phyloP scores from a whole-genome alignment of 2,797 vertebrate species.

The Hybognathus amarus region DNA sequence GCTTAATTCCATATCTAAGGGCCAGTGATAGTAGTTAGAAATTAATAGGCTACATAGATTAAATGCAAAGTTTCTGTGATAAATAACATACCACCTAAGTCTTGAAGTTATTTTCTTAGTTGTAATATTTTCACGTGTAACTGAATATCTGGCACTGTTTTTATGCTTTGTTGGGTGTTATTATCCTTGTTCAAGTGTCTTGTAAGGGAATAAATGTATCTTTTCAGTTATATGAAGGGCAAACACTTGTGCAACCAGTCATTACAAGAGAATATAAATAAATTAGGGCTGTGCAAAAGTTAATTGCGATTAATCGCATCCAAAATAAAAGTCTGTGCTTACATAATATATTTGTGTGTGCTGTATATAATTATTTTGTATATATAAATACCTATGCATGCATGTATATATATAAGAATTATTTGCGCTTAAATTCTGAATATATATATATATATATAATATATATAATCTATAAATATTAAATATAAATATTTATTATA shows the following conservation, averaged over 20 bases:
- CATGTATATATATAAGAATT: no score
- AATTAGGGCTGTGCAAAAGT: no score
- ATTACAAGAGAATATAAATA: neutral
- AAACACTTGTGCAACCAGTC: neutral
- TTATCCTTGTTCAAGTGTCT: neutral
- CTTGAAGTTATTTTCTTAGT: neutral
- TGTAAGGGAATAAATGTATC: neutral
- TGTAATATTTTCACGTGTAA: neutral
- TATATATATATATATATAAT: no score
- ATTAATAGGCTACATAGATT: neutral
- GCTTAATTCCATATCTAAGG: neutral
- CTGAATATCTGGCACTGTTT: neutral
- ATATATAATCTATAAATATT: no score
- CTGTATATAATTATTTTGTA: no score
- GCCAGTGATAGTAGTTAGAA: neutral
- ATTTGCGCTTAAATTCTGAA: no score
- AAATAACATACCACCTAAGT: neutral
- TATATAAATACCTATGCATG: no score
- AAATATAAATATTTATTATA: no score
- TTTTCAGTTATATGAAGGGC: neutral
- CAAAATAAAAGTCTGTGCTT: no score
- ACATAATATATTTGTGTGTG: no score
- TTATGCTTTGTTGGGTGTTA: constrained; percentile 14
- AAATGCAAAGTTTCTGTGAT: neutral
- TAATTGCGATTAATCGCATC: no score